Base-by-base conservation (phyloP, 2,888 invertebrate genomes). In the Cremastobaeus sp. region DNA sequence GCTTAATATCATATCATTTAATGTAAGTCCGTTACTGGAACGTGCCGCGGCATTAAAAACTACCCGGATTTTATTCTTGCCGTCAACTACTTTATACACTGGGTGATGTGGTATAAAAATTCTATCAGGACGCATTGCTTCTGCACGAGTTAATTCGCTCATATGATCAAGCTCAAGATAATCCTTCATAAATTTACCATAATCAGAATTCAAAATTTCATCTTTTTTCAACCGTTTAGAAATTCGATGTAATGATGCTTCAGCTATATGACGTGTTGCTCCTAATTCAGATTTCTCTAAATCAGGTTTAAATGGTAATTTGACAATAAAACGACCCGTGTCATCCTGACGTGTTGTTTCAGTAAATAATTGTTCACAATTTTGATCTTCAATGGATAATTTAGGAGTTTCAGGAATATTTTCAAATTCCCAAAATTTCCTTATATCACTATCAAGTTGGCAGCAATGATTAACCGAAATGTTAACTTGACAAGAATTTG, bases 301-400 rank as follows among this genome's bases (percentile, higher is more conserved):
- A 14, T 35, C 35, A 35, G 35, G 14, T 14, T 35, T 35, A 14
- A 35, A 35, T 11, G 35, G 35, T 5, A 35, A 14, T 35, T 35
- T 35, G 2, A 35, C 35, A 11, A 35, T 14, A 2, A 35, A 35
- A 4, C 35, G 35, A 14, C 35, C 35, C 5, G 11, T 2, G 14
- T 35, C 35, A 14, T 35, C 35, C 14, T 8, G 35, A 12, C 11
- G 1, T 3, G 35, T 35, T 4, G 35, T 35, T 5, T 35, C 8
- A 35, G 14, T 2, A 14, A 11, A 35, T 12, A 35, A 35, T 3
- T 35, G 11, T 35, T 35, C 35, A 14, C 35, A 35, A 35, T 14
- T 14, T 35, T 35, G 3, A 2, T 35, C 35, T 3, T 35, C 14
- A 4, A 3, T 2, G 14, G 2, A 14, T 3, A 35, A 2, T 35